Percentiles rank a stretch among this genome's conserved stretches.
Evolutionary conservation across 1,140 invertebrate species (phyloP).

Genomic region (Mercenaria mercenaria): DNA sequence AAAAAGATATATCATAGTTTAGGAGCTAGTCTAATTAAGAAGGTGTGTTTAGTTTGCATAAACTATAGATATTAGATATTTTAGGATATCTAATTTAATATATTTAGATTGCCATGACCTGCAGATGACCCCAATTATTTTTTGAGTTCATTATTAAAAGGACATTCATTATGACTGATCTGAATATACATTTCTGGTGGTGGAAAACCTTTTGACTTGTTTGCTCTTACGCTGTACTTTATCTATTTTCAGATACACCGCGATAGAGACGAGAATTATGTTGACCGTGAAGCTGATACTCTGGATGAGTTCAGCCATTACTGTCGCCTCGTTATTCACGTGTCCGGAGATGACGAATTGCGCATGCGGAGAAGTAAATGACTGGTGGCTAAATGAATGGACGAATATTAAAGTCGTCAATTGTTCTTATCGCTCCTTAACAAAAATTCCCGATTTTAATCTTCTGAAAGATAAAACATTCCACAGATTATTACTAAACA

Average conservation of each 20-base stretch:
- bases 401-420: constrained; percentile 45
- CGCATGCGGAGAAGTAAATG: constrained; percentile 22
- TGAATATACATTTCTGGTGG: too few relatives aligned
- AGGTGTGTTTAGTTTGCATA: too few relatives aligned
- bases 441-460: constrained; percentile 40
- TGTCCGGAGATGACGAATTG: constrained; percentile 57
- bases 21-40: too few relatives aligned
- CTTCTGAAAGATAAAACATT: background rate
- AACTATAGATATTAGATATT: too few relatives aligned
- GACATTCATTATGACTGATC: too few relatives aligned
- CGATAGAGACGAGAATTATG: constrained; percentile 11
- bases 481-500: constrained; percentile 48
- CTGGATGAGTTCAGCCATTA: constrained; percentile 5
- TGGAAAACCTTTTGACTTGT: too few relatives aligned
- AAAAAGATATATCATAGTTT: too few relatives aligned
- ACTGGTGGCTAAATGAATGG: constrained; percentile 35
- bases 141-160: too few relatives aligned
- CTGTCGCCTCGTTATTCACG: constrained; percentile 12
- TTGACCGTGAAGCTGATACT: background rate
- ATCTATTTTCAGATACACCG: constrained; percentile 20
- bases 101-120: too few relatives aligned
- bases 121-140: too few relatives aligned
- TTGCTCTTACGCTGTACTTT: too few relatives aligned
- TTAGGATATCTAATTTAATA: too few relatives aligned
- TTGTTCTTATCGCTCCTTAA: constrained; percentile 42